Evolutionary conservation across 2,113 vertebrate genomes (phyloP).

Genomic region (Natator depressus): DNA sequence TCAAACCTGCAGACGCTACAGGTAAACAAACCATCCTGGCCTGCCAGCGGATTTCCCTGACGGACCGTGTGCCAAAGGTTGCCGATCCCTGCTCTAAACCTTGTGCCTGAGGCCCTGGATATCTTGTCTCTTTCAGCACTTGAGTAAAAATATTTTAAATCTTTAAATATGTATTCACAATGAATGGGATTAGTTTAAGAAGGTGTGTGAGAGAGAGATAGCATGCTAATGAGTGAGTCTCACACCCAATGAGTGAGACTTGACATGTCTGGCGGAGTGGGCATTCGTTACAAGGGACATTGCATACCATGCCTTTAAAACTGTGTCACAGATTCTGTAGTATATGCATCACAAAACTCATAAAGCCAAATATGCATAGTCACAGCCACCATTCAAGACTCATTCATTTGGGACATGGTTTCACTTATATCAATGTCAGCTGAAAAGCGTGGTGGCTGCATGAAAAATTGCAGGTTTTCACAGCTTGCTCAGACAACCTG

Average conservation of each 20-base stretch:
- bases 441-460: background rate
- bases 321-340: background rate
- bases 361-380: rapidly evolving
- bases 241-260: background rate
- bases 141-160: background rate
- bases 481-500: background rate
- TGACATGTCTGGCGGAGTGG: background rate
- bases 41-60: too few relatives aligned
- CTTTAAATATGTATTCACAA: background rate
- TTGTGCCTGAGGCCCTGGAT: background rate
- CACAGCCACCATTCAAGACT: background rate
- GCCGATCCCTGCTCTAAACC: background rate
- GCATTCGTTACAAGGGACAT: background rate
- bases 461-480: background rate
- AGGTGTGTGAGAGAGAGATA: background rate
- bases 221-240: background rate
- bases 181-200: background rate
- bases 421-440: background rate
- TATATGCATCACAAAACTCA: background rate
- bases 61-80: too few relatives aligned
- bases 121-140: background rate
- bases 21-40: too few relatives aligned
- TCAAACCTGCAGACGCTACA: too few relatives aligned
- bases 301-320: background rate
- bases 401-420: background rate